Evolutionary conservation across 2,888 invertebrate genomes (phyloP), one percentile per base, ranked within the genome.

Genomic region (Schizotus pectinicornis): DNA sequence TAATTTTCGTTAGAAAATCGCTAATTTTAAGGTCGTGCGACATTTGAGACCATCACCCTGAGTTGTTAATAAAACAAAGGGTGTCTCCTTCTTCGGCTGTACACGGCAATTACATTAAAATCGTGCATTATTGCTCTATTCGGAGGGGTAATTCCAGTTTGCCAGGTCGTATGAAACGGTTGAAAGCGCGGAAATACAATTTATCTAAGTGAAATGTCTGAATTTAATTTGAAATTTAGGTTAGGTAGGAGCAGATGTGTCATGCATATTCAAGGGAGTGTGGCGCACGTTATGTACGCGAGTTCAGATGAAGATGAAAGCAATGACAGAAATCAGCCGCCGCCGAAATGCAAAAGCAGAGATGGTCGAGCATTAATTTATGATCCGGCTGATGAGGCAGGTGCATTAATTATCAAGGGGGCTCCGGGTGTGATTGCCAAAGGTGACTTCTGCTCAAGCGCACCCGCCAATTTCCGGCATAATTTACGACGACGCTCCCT

Each of bases 221-320:
- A 60, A 60, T 60, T 60, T 51, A 59, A 60, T 60, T 60, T 60
- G 36, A 48, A 56, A 49, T 60, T 56, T 60, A 35, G 52, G 60
- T 47, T 52, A 56, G 47, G 54, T 50, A 39, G 35, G 34, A 31
- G 56, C 47, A 56, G 53, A 60, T 60, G 60, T 60, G 60, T 48
- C 56, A 60, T 60, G 56, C 51, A 60, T 60, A 60, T 60, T 56
- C 48, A 60, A 53, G 48, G 56, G 46, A 50, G 42, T 51, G 46
- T 51, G 49, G 33, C 51, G 52, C 37, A 38, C 12, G 8, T 8
- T 12, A 2, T 11, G 8, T 56, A 56, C 35, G 37, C 9, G 56
- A 47, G 47, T 57, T 45, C 52, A 46, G 55, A 55, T 55, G 36
- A 59, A 59, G 55, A 59, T 59, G 50, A 55, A 59, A 59, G 49